phyloP scores from a whole-genome alignment of 2,797 vertebrate species.

The Chaenodraco wilsoni region DNA sequence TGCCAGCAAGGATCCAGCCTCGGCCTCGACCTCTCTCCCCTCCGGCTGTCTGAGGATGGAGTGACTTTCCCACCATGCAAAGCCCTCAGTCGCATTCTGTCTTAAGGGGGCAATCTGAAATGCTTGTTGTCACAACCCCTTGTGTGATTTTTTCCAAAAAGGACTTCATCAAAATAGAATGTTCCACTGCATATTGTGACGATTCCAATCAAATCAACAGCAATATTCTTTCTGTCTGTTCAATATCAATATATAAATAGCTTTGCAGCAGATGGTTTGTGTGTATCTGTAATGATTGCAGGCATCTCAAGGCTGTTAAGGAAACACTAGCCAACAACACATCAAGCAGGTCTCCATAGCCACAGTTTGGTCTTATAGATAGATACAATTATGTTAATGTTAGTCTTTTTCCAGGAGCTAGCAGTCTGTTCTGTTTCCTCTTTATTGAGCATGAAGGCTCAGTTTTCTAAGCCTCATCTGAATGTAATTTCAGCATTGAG shows the following conservation, averaged over 20 bases:
- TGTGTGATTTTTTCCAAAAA: not conserved
- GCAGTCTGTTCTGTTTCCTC: slow-evolving; percentile 58
- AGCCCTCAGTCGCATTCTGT: slow-evolving; percentile 6
- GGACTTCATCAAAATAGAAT: not conserved
- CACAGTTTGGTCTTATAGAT: slow-evolving; percentile 40
- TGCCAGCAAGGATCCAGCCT: slow-evolving; percentile 28
- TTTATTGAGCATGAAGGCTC: slow-evolving; percentile 56
- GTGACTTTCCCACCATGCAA: slow-evolving; percentile 17
- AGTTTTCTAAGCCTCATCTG: slow-evolving; percentile 22
- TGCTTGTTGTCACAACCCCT: not conserved
- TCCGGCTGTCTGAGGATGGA: slow-evolving; percentile 13
- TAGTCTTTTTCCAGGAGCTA: slow-evolving; percentile 40
- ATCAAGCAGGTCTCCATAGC: slow-evolving; percentile 45
- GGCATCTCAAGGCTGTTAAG: slow-evolving; percentile 36
- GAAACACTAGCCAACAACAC: slow-evolving; percentile 17
- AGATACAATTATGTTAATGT: slow-evolving; percentile 47
- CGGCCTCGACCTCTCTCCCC: slow-evolving; percentile 28
- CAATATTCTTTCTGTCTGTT: slow-evolving; percentile 1
- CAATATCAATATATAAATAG: slow-evolving; percentile 3
- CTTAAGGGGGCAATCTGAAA: slow-evolving; percentile 7
- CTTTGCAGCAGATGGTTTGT: slow-evolving; percentile 31
- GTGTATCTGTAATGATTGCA: slow-evolving; percentile 25
- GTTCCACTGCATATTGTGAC: too few relatives aligned
- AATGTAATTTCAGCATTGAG: slow-evolving; percentile 31
- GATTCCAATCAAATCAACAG: too few relatives aligned